Evolutionary conservation across 2,888 invertebrate genomes (phyloP).

Genomic region (Plebejus argus): DNA sequence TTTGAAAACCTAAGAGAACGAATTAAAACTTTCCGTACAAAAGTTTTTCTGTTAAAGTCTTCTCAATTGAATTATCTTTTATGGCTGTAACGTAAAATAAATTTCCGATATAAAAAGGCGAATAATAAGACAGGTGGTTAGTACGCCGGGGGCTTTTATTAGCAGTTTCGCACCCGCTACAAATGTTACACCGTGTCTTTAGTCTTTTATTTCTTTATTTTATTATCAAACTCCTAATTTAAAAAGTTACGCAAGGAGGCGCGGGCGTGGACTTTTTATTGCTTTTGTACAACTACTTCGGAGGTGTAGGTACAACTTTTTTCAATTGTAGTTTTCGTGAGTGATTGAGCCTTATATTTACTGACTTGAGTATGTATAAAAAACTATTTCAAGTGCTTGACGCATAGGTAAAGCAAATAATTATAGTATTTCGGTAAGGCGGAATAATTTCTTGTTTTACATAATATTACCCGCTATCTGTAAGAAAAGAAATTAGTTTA

Average conservation of each 20-base stretch:
- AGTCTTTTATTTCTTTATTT: constrained; percentile 6
- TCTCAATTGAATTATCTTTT: constrained; percentile 10
- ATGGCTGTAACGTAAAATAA: neutral
- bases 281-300: neutral
- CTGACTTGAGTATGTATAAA: neutral
- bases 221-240: neutral
- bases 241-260: neutral
- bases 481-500: too few relatives aligned
- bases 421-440: too few relatives aligned
- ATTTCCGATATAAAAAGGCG: constrained; percentile 22
- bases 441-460: too few relatives aligned
- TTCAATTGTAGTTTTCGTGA: neutral
- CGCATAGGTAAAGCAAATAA: neutral
- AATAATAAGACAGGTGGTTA: constrained; percentile 21
- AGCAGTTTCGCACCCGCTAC: constrained; percentile 20
- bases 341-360: neutral
- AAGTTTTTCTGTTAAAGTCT: constrained; percentile 12
- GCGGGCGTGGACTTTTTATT: neutral
- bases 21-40: constrained; percentile 2
- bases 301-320: neutral
- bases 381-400: neutral
- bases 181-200: constrained; percentile 1
- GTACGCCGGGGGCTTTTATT: constrained; percentile 27
- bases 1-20: neutral
- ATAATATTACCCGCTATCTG: too few relatives aligned